phyloP scores from a whole-genome alignment of 2,888 invertebrate species.

The Meteorus colon region DNA sequence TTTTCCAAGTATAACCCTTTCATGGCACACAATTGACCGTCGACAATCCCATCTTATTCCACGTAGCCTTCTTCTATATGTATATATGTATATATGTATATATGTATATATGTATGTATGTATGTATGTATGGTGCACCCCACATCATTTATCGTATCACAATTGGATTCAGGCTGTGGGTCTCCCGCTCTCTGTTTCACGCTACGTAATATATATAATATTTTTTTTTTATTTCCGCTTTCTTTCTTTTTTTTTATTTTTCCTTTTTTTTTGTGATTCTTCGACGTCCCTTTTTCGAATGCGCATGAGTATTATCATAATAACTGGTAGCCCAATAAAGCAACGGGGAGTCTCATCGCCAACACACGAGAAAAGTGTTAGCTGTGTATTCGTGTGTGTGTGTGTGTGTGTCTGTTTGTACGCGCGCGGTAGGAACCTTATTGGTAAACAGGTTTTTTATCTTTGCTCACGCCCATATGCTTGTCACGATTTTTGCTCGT shows the following conservation, averaged over 20 bases:
- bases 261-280: not conserved
- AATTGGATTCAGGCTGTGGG: constrained; percentile 36
- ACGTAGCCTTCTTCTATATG: not conserved
- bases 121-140: not conserved
- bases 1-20: constrained; percentile 38
- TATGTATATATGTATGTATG: not conserved
- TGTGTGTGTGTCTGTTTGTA: not conserved
- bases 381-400: not conserved
- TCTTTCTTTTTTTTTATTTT: constrained; percentile 4
- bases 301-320: constrained; percentile 56
- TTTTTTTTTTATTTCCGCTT: constrained; percentile 3
- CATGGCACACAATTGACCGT: constrained; percentile 35
- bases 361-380: constrained; percentile 20
- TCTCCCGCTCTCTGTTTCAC: not conserved
- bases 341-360: constrained; percentile 54
- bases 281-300: constrained; percentile 17
- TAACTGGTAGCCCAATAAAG: constrained; percentile 61
- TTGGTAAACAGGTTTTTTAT: constrained; percentile 58
- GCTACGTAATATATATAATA: constrained; percentile 5
- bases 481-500: constrained; percentile 57
- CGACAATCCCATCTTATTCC: constrained; percentile 35
- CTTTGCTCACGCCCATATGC: constrained; percentile 59
- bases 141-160: constrained; percentile 28
- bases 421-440: constrained; percentile 1
- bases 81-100: not conserved